A percentile compares a stretch with the other conserved stretches of the same genome.
Conservation (phyloP, 2,888 invertebrate genomes). For the Pyrrhosoma nymphula region DNA sequence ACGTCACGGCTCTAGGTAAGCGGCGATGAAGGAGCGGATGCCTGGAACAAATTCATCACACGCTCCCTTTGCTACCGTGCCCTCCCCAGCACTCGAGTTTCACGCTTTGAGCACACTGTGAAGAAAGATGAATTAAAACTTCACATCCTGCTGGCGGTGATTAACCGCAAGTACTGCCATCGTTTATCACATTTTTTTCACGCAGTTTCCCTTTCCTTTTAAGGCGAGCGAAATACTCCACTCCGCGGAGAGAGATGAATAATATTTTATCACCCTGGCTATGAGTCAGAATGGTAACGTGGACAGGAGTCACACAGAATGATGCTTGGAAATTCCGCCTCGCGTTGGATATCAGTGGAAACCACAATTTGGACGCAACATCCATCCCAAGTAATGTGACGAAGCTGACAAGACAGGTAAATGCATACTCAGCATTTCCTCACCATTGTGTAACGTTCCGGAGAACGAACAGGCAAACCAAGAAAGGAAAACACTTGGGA, state of each 20-base stretch:
- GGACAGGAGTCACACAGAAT: not conserved
- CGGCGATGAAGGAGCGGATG: not conserved
- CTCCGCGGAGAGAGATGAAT: too few species aligned
- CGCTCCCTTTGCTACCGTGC: not conserved
- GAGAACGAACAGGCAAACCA: not conserved
- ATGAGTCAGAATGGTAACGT: not conserved
- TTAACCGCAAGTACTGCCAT: not conserved
- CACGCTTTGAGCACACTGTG: not conserved
- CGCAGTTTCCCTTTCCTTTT: not conserved
- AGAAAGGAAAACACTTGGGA: not conserved
- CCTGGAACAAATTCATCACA: not conserved
- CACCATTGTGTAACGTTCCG: not conserved
- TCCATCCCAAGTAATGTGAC: not conserved
- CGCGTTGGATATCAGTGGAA: not conserved
- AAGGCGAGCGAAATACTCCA: not conserved
- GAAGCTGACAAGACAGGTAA: not conserved
- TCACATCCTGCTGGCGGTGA: constrained; percentile 24
- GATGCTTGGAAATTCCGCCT: not conserved
- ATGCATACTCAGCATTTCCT: not conserved
- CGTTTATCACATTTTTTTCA: not conserved
- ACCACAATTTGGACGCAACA: not conserved
- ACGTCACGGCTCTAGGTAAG: not conserved
- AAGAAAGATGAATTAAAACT: constrained; percentile 24
- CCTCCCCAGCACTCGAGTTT: not conserved
- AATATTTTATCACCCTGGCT: not conserved